A percentile compares a stretch with the other conserved stretches of the same genome.
Conservation (phyloP, 92 coral and sea anemone genomes). For the Porites evermanni region DNA sequence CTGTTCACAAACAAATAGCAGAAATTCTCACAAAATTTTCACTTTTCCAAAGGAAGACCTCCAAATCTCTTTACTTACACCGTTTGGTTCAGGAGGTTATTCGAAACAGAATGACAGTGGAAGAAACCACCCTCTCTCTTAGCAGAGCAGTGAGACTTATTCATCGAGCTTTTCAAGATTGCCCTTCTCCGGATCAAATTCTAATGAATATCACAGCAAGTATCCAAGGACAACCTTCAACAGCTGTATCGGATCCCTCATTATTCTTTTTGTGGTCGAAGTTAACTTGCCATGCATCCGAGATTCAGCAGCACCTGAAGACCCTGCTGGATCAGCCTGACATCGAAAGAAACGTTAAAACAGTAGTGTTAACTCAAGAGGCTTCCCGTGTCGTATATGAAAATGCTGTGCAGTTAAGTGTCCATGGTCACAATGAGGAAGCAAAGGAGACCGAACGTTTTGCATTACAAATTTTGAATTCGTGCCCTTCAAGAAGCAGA, state of each 20-base stretch:
- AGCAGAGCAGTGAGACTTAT: conserved; percentile 70
- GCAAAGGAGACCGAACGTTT: conserved; percentile 16
- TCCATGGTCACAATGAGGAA: conserved; percentile 9
- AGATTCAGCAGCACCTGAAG: conserved; percentile 55
- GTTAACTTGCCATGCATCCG: conserved; percentile 63
- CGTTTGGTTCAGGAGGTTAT: conserved; percentile 29
- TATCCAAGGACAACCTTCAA: conserved; percentile 54
- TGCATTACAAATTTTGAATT: conserved; percentile 27
- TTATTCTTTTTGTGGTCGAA: conserved; percentile 69
- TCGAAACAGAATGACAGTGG: neutral
- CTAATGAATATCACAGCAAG: conserved; percentile 25
- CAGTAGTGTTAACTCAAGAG: conserved; percentile 5
- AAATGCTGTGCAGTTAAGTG: conserved; percentile 34
- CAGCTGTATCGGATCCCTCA: conserved; percentile 54
- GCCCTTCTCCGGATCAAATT: conserved; percentile 52
- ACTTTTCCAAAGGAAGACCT: conserved; percentile 3
- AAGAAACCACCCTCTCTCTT: neutral
- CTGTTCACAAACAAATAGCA: neutral
- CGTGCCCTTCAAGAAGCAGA: neutral
- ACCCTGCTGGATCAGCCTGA: neutral
- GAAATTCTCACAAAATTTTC: conserved; percentile 11
- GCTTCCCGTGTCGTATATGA: conserved; percentile 22
- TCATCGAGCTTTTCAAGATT: neutral
- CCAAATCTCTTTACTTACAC: neutral
- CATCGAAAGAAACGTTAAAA: neutral